These are phyloP conservation scores for Scaptomyza reducta DNA, from an alignment of 2,888 invertebrate species.

Conservation along the genomic window DNA sequence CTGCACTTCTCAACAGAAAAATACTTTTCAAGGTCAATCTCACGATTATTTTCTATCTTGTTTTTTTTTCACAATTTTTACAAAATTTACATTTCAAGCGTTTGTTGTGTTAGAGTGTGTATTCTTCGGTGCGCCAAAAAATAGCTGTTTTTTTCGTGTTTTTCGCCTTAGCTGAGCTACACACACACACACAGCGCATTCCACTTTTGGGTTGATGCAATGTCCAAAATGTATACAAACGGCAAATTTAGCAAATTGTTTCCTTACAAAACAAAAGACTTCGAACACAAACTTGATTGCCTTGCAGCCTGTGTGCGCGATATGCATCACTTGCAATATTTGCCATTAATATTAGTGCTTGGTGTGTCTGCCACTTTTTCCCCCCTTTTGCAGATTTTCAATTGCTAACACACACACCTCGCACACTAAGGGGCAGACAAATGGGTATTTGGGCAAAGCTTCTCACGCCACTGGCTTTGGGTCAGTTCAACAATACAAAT, in stretches of 20 bases:
- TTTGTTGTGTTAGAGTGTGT: background rate
- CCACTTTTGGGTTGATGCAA: conserved; percentile 26
- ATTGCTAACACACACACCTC: conserved; percentile 9
- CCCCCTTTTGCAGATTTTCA: conserved; percentile 23
- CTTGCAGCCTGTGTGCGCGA: conserved; percentile 1
- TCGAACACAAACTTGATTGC: conserved; percentile 59
- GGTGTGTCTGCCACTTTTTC: background rate
- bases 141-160: background rate
- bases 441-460: conserved; percentile 8
- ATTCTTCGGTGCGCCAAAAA: background rate
- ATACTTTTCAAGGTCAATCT: background rate
- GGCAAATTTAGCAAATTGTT: conserved; percentile 28
- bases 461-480: conserved; percentile 40
- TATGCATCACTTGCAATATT: conserved; percentile 44
- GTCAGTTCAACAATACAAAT: conserved; percentile 41
- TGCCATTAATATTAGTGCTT: conserved; percentile 40
- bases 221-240: conserved; percentile 13
- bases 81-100: background rate
- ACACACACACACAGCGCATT: background rate
- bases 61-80: no score
- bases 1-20: background rate
- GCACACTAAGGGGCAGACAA: background rate
- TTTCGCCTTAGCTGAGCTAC: background rate
- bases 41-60: background rate
- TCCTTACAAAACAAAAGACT: conserved; percentile 69